A percentile compares a stretch with the other conserved stretches of the same genome.
Evolutionary conservation across 1,140 invertebrate genomes (phyloP).

Genomic region (Hyposmocoma kahamanoa): DNA sequence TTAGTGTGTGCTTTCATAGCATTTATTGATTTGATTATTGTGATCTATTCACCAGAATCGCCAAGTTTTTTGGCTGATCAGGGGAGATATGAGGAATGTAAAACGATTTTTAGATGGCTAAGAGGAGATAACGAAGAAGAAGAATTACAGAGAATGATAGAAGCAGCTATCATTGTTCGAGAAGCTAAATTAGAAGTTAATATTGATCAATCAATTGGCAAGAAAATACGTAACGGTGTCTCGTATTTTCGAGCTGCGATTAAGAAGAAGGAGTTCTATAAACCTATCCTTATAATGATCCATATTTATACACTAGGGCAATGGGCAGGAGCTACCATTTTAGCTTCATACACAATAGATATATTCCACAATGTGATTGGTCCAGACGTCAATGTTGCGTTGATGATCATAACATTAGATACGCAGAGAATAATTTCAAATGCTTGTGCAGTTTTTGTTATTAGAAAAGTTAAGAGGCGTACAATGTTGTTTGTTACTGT

Average conservation of each 20-base stretch:
- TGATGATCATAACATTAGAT: conserved; percentile 31
- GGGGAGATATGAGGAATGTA: conserved; percentile 28
- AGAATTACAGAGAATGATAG: conserved; percentile 34
- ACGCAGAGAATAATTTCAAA: conserved; percentile 38
- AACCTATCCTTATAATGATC: conserved; percentile 42
- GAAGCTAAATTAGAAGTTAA: conserved; percentile 20
- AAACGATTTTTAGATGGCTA: conserved; percentile 30
- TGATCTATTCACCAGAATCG: conserved; percentile 32
- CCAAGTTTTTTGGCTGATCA: conserved; percentile 34
- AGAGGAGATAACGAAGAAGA: conserved; percentile 32
- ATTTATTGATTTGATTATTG: conserved; percentile 26
- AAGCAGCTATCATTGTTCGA: conserved; percentile 18
- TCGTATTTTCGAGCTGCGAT: conserved; percentile 24
- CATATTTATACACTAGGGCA: conserved; percentile 32
- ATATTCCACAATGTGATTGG: conserved; percentile 30
- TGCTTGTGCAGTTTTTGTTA: conserved; percentile 25
- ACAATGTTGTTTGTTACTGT: conserved; percentile 29
- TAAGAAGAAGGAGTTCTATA: conserved; percentile 36
- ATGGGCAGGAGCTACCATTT: conserved; percentile 33
- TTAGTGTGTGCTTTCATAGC: conserved; percentile 22
- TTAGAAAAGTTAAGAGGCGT: conserved; percentile 34
- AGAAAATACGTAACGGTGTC: conserved; percentile 20
- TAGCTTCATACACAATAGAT: conserved; percentile 33
- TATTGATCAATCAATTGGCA: conserved; percentile 14
- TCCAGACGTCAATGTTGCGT: conserved; percentile 19